Conservation (phyloP, 2,888 invertebrate genomes). For the Molorchus minor region DNA sequence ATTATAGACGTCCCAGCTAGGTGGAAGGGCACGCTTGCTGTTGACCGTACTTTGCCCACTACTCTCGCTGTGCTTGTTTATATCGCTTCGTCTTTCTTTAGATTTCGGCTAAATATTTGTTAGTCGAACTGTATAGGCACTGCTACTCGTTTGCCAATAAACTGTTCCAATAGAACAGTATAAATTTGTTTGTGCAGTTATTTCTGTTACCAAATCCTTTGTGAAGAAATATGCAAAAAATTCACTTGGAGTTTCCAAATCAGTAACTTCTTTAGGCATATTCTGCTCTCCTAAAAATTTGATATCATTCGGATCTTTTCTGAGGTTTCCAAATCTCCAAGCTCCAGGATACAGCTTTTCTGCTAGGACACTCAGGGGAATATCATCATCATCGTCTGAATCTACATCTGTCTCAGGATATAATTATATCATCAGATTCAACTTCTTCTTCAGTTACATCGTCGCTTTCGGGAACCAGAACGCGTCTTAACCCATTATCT, state of each 20-base stretch:
- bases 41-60: no score
- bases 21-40: no score
- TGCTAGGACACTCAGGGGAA: slow-evolving; percentile 11
- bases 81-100: no score
- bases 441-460: background rate
- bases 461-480: slow-evolving; percentile 8
- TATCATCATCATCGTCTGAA: slow-evolving; percentile 13
- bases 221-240: slow-evolving; percentile 17
- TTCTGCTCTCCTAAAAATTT: slow-evolving; percentile 7
- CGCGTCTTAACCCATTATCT: background rate
- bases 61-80: no score
- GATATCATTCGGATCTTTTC: slow-evolving; percentile 3
- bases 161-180: slow-evolving; percentile 7
- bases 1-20: no score
- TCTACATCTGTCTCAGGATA: slow-evolving; percentile 16
- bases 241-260: slow-evolving; percentile 4
- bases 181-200: slow-evolving; percentile 17
- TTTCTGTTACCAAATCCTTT: slow-evolving; percentile 8
- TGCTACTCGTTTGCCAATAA: no score
- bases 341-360: slow-evolving; percentile 9
- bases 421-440: background rate
- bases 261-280: slow-evolving; percentile 7
- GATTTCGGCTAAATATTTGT: slow-evolving; percentile 3
- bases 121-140: slow-evolving; percentile 4
- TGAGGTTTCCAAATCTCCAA: slow-evolving; percentile 10